Percentiles rank a stretch among this genome's conserved stretches.
Evolutionary conservation across 2,888 invertebrate species (phyloP).

Genomic region (Lasius fuliginosus): DNA sequence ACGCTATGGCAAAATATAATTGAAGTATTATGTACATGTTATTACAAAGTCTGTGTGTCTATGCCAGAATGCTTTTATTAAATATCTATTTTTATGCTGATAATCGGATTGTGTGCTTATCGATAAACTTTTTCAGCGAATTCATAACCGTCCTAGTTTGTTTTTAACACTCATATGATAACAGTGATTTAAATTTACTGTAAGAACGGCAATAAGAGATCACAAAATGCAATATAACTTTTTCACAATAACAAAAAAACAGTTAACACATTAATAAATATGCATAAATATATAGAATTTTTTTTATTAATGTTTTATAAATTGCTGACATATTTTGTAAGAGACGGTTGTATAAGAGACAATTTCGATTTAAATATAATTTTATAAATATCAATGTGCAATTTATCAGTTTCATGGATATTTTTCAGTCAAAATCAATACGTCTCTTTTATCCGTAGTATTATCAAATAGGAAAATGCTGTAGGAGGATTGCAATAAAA

Average conservation of each 20-base stretch:
- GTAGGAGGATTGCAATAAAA: not conserved
- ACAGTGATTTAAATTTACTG: not conserved
- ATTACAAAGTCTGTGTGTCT: not conserved
- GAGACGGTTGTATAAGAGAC: not conserved
- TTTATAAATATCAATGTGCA: not conserved
- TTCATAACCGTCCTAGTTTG: conserved; percentile 9
- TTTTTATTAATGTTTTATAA: not conserved
- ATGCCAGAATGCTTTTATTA: conserved; percentile 17
- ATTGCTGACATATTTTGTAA: not conserved
- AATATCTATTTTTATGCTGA: conserved; percentile 8
- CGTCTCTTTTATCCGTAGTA: not conserved
- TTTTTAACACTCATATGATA: conserved; percentile 16
- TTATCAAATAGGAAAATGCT: not conserved
- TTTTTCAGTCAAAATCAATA: not conserved
- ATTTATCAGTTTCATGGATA: not conserved
- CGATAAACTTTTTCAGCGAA: not conserved
- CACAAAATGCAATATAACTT: not conserved
- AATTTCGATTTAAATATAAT: no score
- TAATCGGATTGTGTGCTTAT: conserved; percentile 36
- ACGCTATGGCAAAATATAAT: conserved; percentile 20
- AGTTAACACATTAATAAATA: not conserved
- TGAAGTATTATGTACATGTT: not conserved
- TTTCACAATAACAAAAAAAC: not conserved
- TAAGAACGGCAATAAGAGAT: not conserved
- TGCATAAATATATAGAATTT: not conserved